These are phyloP conservation scores for Apteryx owenii DNA, from an alignment of 2,113 vertebrate species.

Conservation along the genomic window DNA sequence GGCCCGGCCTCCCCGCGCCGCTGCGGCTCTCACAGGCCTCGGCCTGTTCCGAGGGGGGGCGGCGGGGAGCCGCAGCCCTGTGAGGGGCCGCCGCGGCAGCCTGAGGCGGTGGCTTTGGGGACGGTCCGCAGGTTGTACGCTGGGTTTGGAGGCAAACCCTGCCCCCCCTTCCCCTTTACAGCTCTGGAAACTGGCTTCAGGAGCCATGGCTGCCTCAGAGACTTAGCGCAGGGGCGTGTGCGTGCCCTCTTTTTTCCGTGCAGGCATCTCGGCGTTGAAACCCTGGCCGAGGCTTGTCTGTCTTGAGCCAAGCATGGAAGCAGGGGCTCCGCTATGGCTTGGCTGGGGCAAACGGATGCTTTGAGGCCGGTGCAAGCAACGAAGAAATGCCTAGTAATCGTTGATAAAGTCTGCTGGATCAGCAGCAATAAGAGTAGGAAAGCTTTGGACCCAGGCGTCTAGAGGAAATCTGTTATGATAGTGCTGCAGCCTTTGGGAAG, in stretches of 20 bases:
- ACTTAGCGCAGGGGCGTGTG: too few relatives aligned
- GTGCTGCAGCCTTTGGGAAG: neutral
- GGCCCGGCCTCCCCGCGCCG: too few relatives aligned
- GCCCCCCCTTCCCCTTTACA: neutral
- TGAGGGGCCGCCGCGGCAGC: neutral
- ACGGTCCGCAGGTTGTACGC: neutral
- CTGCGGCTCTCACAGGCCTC: too few relatives aligned
- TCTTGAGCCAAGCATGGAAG: too few relatives aligned
- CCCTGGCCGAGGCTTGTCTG: too few relatives aligned
- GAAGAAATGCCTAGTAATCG: accelerated
- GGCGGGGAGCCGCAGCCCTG: too few relatives aligned
- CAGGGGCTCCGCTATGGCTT: accelerated
- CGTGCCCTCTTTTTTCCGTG: too few relatives aligned
- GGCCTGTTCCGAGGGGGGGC: too few relatives aligned
- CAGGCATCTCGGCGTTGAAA: too few relatives aligned
- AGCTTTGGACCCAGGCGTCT: accelerated
- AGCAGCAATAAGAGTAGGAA: accelerated
- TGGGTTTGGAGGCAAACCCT: neutral
- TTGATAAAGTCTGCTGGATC: accelerated
- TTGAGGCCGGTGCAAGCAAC: accelerated
- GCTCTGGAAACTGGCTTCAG: neutral
- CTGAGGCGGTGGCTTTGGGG: neutral
- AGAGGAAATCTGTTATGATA: neutral
- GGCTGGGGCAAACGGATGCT: too few relatives aligned
- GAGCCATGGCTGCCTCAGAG: neutral